Evolutionary conservation across 2,888 invertebrate genomes (phyloP).

Genomic region (Apamea anceps): DNA sequence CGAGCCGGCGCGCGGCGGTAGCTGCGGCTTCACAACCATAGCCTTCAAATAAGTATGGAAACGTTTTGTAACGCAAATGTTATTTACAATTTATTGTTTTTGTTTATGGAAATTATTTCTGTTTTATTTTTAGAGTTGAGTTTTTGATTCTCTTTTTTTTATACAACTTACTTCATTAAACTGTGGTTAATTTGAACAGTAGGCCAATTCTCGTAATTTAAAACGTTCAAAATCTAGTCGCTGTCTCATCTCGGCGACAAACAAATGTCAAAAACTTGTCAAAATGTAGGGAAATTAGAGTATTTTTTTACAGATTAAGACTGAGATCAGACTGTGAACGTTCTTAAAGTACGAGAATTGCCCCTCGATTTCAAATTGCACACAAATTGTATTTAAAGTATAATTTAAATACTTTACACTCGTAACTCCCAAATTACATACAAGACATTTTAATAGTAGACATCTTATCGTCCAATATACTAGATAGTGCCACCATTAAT

Average conservation of each 20-base stretch:
- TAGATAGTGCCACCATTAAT: background rate
- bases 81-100: background rate
- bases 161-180: background rate
- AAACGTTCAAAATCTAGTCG: no score
- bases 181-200: background rate
- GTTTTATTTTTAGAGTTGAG: background rate
- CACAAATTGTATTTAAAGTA: background rate
- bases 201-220: no score
- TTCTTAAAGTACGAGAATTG: no score
- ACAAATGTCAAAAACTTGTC: no score
- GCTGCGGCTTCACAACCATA: background rate
- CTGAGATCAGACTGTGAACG: no score
- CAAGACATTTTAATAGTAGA: background rate
- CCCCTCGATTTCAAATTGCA: background rate
- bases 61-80: background rate
- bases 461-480: no score
- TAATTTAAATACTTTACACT: background rate
- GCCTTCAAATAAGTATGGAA: background rate
- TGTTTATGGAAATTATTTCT: background rate
- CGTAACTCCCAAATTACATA: no score
- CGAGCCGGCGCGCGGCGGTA: no score
- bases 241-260: no score
- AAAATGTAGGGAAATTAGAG: no score
- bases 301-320: no score
- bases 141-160: background rate